Evolutionary conservation across 2,113 vertebrate genomes (phyloP).

Genomic region (Prinia subflava): DNA sequence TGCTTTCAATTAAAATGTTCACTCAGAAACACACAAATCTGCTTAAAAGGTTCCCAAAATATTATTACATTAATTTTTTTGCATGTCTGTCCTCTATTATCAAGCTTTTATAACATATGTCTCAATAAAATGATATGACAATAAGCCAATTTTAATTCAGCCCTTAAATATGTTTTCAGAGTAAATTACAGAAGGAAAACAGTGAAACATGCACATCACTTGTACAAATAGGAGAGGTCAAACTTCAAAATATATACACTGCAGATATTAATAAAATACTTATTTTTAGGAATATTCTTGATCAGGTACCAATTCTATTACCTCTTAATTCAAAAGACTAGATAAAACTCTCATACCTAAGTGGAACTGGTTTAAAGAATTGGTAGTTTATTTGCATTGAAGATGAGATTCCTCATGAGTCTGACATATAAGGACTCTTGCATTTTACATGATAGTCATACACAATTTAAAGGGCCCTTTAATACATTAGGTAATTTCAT

Average conservation of each 20-base stretch:
- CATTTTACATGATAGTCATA: neutral
- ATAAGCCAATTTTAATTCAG: neutral
- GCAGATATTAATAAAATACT: neutral
- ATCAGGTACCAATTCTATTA: neutral
- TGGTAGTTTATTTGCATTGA: neutral
- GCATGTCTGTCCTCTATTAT: neutral
- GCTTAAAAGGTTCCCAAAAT: neutral
- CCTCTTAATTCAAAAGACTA: neutral
- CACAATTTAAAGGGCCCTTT: neutral
- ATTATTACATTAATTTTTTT: neutral
- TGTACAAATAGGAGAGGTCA: neutral
- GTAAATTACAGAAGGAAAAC: neutral
- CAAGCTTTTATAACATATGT: neutral
- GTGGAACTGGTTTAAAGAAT: neutral
- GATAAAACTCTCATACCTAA: neutral
- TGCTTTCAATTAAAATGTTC: neutral
- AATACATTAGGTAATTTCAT: neutral
- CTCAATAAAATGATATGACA: neutral
- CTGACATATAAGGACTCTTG: neutral
- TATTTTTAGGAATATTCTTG: neutral
- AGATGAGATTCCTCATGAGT: neutral
- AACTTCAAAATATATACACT: neutral
- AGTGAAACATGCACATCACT: neutral
- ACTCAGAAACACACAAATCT: neutral
- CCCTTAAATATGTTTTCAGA: neutral